Percentiles rank a stretch among this genome's conserved stretches.
Conservation (phyloP, 2,797 vertebrate species). For the Coregonus suidteri region DNA sequence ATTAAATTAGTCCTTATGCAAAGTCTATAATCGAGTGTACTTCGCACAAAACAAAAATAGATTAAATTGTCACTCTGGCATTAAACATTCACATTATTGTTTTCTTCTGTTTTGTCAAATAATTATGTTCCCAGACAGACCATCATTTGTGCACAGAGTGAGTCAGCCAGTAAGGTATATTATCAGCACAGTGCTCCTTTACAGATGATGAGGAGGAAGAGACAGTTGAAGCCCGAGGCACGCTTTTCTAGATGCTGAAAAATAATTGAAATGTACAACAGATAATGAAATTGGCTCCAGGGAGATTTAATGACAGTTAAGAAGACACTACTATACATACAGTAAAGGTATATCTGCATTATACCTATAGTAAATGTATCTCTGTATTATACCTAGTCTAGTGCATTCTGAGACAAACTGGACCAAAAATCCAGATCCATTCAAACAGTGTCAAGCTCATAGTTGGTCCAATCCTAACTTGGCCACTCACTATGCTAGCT, state of each 20-base stretch:
- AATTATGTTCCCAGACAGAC: constrained; percentile 29
- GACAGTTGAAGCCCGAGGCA: constrained; percentile 59
- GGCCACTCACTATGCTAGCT: too few species aligned
- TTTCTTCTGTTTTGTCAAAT: constrained; percentile 45
- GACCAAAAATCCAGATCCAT: too few species aligned
- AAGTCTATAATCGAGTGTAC: constrained; percentile 41
- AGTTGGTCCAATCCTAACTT: too few species aligned
- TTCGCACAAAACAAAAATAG: constrained; percentile 46
- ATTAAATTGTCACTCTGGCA: constrained; percentile 72
- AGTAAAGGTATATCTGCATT: too few species aligned
- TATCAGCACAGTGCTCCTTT: constrained; percentile 60
- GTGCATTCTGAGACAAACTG: not conserved
- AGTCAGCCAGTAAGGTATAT: constrained; percentile 49
- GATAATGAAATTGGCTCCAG: constrained; percentile 66
- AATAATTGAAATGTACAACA: constrained; percentile 70
- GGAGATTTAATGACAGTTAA: constrained; percentile 41
- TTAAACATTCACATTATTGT: constrained; percentile 58
- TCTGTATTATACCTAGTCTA: not conserved
- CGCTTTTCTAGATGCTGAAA: constrained; percentile 50
- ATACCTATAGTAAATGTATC: too few species aligned
- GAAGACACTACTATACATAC: not conserved
- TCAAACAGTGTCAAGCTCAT: too few species aligned
- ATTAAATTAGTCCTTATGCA: constrained; percentile 37
- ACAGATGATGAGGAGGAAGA: constrained; percentile 48
- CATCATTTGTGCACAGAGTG: constrained; percentile 31